A percentile compares a stretch with the other conserved stretches of the same genome.
phyloP scores from a whole-genome alignment of 2,113 vertebrate species.

The Accipiter cooperii region DNA sequence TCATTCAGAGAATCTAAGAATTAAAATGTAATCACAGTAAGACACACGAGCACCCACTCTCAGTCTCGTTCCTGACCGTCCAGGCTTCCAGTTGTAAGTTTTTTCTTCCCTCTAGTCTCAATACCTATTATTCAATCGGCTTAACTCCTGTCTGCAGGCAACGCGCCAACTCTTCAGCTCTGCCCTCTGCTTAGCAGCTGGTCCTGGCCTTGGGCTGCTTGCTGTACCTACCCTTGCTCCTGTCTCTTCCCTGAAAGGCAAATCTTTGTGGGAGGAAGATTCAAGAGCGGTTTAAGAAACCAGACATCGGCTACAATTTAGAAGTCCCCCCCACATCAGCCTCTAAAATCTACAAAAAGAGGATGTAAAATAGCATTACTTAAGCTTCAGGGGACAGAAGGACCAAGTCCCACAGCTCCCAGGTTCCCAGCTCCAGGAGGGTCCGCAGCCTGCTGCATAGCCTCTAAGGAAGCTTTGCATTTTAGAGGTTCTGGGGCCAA shows the following conservation, averaged over 20 bases:
- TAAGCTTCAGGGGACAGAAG: not conserved
- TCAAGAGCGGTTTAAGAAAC: not conserved
- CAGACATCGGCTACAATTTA: not conserved
- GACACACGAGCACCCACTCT: accelerated
- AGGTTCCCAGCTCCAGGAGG: not conserved
- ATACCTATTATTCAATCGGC: accelerated
- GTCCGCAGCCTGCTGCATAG: not conserved
- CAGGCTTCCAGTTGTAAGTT: not conserved
- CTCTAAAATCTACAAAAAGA: not conserved
- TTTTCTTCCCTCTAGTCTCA: not conserved
- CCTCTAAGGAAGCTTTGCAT: not conserved
- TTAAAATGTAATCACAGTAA: no score
- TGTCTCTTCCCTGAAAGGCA: not conserved
- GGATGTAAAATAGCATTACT: not conserved
- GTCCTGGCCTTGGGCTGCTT: not conserved
- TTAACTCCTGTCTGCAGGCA: not conserved
- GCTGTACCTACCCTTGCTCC: not conserved
- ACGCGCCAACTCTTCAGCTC: not conserved
- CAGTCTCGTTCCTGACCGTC: accelerated
- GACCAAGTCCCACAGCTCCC: not conserved
- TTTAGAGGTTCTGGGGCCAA: not conserved
- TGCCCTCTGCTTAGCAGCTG: not conserved
- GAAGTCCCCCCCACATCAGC: not conserved
- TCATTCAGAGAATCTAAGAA: accelerated
- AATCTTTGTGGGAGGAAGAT: not conserved